A percentile compares a stretch with the other conserved stretches of the same genome.
These are phyloP conservation scores for Anarsia innoxiella DNA, from an alignment of 2,888 invertebrate genomes.

Conservation along the genomic window DNA sequence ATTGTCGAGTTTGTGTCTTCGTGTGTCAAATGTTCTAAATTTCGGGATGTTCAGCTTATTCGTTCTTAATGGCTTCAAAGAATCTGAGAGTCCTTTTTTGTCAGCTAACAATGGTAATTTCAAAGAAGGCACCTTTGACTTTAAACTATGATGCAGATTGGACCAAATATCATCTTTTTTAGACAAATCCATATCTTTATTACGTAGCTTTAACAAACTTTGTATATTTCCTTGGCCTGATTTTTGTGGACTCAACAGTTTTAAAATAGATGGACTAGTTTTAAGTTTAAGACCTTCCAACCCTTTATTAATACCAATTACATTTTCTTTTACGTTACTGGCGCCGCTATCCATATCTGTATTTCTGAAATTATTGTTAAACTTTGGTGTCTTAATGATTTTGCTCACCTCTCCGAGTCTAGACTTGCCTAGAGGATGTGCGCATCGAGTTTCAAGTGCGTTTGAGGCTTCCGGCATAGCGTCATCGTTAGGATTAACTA, in stretches of 20 bases:
- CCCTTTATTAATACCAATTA: conserved; percentile 20
- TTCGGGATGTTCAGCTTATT: no score
- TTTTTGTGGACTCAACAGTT: conserved; percentile 8
- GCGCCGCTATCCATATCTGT: conserved; percentile 43
- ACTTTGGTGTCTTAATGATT: no score
- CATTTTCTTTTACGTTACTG: conserved; percentile 37
- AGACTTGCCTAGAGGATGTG: conserved; percentile 28
- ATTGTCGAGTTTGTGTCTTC: no score
- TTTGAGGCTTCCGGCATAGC: conserved; percentile 40
- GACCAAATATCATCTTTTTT: no score
- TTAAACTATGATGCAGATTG: not conserved
- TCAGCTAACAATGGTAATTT: not conserved
- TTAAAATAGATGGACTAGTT: conserved; percentile 15
- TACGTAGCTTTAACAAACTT: conserved; percentile 2
- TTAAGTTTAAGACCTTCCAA: conserved; percentile 21
- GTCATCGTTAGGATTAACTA: conserved; percentile 33
- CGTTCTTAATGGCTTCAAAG: no score
- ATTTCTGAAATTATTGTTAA: no score
- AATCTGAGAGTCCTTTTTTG: no score
- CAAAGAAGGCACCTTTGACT: not conserved
- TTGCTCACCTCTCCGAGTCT: conserved; percentile 15
- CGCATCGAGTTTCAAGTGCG: conserved; percentile 37
- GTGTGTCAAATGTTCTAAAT: no score
- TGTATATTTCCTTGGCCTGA: conserved; percentile 10
- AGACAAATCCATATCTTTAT: conserved; percentile 2